Evolutionary conservation across 2,888 invertebrate genomes (phyloP).

Genomic region (Cataglyphis cursor): DNA sequence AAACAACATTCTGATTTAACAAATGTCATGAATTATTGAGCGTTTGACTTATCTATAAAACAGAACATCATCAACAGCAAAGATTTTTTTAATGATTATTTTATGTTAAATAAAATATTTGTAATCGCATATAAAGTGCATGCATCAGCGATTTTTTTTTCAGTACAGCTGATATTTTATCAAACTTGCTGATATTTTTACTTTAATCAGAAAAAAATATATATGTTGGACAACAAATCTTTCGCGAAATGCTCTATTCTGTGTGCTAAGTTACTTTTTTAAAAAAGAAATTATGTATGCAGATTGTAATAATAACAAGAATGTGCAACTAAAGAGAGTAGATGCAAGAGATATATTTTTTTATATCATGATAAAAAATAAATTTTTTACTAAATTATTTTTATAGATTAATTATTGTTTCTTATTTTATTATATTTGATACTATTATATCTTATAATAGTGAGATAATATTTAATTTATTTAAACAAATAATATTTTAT

Average conservation of each 20-base stretch:
- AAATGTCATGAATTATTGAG: constrained; percentile 66
- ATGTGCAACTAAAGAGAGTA: not conserved
- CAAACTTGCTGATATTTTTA: constrained; percentile 12
- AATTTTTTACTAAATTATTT: not conserved
- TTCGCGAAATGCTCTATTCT: not conserved
- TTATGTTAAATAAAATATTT: constrained; percentile 39
- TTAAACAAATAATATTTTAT: not conserved
- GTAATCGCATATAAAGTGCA: constrained; percentile 30
- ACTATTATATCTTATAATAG: not conserved
- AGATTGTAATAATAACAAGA: not conserved
- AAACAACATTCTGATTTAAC: constrained; percentile 69
- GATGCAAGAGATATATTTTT: not conserved
- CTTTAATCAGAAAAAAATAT: constrained; percentile 13
- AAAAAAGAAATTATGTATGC: not conserved
- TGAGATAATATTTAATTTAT: not conserved
- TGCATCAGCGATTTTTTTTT: constrained; percentile 39
- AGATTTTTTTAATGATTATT: constrained; percentile 57
- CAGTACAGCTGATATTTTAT: constrained; percentile 16
- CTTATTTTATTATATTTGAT: not conserved
- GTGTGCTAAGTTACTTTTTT: not conserved
- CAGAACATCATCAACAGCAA: constrained; percentile 63
- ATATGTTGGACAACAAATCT: not conserved
- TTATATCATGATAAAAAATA: not conserved
- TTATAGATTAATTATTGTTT: not conserved
- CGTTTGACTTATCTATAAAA: constrained; percentile 61